Base-by-base conservation (phyloP, 2,113 vertebrate genomes). In the Chascanopsetta lugubris region DNA sequence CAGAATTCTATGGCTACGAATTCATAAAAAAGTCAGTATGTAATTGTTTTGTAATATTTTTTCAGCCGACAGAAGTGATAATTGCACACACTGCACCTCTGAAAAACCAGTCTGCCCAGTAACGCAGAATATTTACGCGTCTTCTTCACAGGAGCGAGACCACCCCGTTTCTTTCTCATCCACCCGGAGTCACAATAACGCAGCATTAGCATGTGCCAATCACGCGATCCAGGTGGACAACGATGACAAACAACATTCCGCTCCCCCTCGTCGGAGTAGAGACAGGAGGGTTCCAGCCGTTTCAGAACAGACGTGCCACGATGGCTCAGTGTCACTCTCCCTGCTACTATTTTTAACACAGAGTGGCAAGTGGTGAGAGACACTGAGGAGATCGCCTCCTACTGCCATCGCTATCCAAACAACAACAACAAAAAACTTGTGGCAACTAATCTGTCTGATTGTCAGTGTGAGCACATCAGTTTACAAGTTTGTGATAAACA, bases 251-350 rank as follows among this genome's bases (percentile, higher is more conserved):
- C 60, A 70, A 26, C 12, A 15, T 59, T 0, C 48, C 27, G 53
- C 48, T 17, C 34, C 32, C 20, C n/a, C 27, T 18, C 25, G 36
- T 34, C 1, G 20, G 47, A 18, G 10, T 61, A 58, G 18, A 20
- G 57, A 38, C 54, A 20, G 34, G 22, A 66, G 45, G 40, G 40
- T 36, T 75, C n/a, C 47, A 38, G 57, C 8, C 21, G 21, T 61
- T 61, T 77, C 49, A 51, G 34, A 80, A 62, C 59, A 62, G 78
- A 79, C 53, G 66, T 53, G 75, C 40, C 83, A 67, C 5, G 74
- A 69, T 30, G 53, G 62, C 74, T 85, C 77, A 80, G 55, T 83
- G 73, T 84, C 86, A 84, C 47, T 34, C 36, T 71, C 77, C 47
- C 22, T 48, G 15, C 18, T 53, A 54, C 73, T 83, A 75, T 82